These are phyloP conservation scores for Lasioglossum villosulum DNA, from an alignment of 2,888 invertebrate genomes.

Conservation along the genomic window DNA sequence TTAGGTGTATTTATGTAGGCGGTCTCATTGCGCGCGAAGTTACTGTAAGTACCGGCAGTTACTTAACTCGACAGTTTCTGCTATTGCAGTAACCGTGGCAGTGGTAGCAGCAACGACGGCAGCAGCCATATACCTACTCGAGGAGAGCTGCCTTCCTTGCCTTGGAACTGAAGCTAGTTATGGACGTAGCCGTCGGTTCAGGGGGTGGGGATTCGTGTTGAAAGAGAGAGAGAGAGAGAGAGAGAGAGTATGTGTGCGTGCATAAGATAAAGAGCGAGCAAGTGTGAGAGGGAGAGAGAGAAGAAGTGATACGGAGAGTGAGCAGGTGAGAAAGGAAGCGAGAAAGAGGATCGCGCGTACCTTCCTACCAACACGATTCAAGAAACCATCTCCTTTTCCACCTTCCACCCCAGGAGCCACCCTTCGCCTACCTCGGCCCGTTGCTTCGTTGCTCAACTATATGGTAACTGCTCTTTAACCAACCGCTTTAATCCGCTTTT, in stretches of 20 bases:
- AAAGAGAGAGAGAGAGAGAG: conserved; percentile 25
- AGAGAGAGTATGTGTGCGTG: background rate
- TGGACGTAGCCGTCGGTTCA: conserved; percentile 61
- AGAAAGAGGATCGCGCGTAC: conserved; percentile 55
- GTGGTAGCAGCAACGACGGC: conserved; percentile 54
- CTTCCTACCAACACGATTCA: conserved; percentile 60
- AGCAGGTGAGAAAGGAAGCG: conserved; percentile 22
- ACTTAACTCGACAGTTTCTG: conserved; percentile 82
- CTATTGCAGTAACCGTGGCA: conserved; percentile 74
- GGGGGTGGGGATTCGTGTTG: conserved; percentile 25
- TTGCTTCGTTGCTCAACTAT: conserved; percentile 70
- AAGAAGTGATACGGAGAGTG: conserved; percentile 4
- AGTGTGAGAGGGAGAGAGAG: conserved; percentile 22
- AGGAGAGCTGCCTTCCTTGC: conserved; percentile 66
- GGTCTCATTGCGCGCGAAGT: conserved; percentile 83
- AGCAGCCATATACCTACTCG: conserved; percentile 66
- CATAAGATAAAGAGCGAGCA: conserved; percentile 12
- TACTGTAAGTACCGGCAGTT: conserved; percentile 82
- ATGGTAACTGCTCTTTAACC: conserved; percentile 79
- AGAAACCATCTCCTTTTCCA: conserved; percentile 68
- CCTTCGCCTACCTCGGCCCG: conserved; percentile 38
- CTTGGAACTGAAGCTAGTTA: conserved; percentile 72
- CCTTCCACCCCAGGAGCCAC: conserved; percentile 43
- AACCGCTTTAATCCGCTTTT: conserved; percentile 79
- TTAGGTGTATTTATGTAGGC: conserved; percentile 81